These are phyloP conservation scores for Tipula confusa DNA, from an alignment of 2,888 invertebrate species.

Conservation along the genomic window DNA sequence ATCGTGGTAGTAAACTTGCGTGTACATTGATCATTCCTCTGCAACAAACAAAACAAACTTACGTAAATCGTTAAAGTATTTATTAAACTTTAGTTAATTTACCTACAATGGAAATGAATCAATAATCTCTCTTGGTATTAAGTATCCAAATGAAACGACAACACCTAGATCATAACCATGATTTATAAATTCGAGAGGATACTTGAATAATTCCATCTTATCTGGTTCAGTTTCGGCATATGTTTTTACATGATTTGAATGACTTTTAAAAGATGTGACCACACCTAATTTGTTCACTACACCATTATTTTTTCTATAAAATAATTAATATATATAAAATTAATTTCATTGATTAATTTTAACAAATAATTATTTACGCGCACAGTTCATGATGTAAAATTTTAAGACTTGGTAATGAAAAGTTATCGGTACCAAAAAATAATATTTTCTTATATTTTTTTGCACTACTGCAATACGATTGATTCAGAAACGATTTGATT, in stretches of 20 bases:
- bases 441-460: slow-evolving; percentile 52
- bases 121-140: slow-evolving; percentile 75
- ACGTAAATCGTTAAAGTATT: background rate
- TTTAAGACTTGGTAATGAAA: slow-evolving; percentile 70
- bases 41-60: slow-evolving; percentile 30
- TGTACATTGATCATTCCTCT: slow-evolving; percentile 94
- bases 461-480: slow-evolving; percentile 30
- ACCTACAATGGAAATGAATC: slow-evolving; percentile 76
- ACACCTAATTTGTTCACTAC: slow-evolving; percentile 55
- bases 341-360: background rate
- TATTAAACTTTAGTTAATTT: slow-evolving; percentile 15
- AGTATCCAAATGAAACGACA: slow-evolving; percentile 89
- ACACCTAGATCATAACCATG: slow-evolving; percentile 73
- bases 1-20: slow-evolving; percentile 83
- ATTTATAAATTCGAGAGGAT: slow-evolving; percentile 57
- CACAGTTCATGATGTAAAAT: slow-evolving; percentile 64
- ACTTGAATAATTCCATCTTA: slow-evolving; percentile 58
- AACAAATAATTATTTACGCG: slow-evolving; percentile 43
- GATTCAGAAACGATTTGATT: background rate
- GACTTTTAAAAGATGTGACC: slow-evolving; percentile 63
- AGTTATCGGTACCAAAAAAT: slow-evolving; percentile 83
- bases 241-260: slow-evolving; percentile 60
- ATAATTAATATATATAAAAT: background rate
- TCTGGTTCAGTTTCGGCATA: slow-evolving; percentile 58
- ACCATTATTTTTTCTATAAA: background rate